Base-by-base conservation (phyloP, 2,888 invertebrate genomes). In the Drosophila atripex region DNA sequence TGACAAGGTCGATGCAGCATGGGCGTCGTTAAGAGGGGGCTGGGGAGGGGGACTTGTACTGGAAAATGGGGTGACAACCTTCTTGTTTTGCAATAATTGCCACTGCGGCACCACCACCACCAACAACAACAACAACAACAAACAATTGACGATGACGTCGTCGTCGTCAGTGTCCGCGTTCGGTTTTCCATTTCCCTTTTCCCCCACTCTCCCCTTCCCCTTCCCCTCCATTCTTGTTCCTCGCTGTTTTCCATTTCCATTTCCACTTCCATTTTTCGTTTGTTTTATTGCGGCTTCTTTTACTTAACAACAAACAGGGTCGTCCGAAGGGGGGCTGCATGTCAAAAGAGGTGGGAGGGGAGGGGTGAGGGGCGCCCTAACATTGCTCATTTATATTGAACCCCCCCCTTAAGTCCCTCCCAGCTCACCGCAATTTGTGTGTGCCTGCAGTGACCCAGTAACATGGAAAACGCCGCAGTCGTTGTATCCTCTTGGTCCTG, bases 371-470 rank as follows among this genome's bases (percentile, higher is more conserved):
- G 41, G 41, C 18, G 61, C 59, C 58, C 58, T 61, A 68, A 75
- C 85, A 84, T 85, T 88, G 88, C 86, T 87, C 83, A 83, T 85
- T 83, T 83, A 76, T 83, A 88, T 87, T 75, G 83, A 76, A 63
- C 57, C 70, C 69, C 64, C 18, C n/a, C 30, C 32, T 35, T 1
- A 5, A 2, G 11, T 11, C 23, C 7, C 0, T 1, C 5, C 21
- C 12, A 25, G 1, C 12, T 39, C n/a, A 46, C 57, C 52, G 77
- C 86, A 80, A 88, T 88, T 88, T 84, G 88, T 88, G 84, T 84
- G 88, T 88, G 88, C 86, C 84, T 88, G 89, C 89, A 84, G 88
- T 84, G 84, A 88, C 84, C 84, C 88, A 84, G 75, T 88, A 84
- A 84, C 84, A 84, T 85, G 80, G 65, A 84, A 84, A 88, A 80